Percentiles rank a stretch among this genome's conserved stretches.
Evolutionary conservation across 92 coral and sea anemone genomes (phyloP).

Genomic region (Heteractis magnifica): DNA sequence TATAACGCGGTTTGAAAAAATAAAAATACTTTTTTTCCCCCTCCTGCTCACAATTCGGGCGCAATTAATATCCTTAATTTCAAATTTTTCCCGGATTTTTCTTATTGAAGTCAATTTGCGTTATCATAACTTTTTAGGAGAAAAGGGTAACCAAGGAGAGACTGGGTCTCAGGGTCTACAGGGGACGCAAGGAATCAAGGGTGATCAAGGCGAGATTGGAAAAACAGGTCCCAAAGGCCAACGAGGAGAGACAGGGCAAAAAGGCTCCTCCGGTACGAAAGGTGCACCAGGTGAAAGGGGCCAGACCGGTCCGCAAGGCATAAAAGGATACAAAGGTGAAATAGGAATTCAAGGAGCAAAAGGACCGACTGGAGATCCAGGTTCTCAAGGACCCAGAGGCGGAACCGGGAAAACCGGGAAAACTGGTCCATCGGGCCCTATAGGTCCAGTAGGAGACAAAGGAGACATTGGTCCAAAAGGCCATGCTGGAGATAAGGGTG

Average conservation of each 20-base stretch:
- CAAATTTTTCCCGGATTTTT: too few species aligned
- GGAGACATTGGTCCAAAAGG: conserved; percentile 7
- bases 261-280: conserved; percentile 1
- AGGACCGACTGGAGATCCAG: conserved; percentile 7
- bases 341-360: conserved; percentile 1
- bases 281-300: neutral
- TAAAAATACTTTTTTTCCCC: too few species aligned
- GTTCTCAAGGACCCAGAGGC: neutral
- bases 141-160: neutral
- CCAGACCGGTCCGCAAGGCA: neutral
- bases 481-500: neutral
- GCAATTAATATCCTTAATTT: too few species aligned
- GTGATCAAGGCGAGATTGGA: conserved; percentile 7
- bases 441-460: neutral
- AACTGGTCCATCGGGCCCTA: neutral
- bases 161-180: neutral
- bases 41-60: too few species aligned
- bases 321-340: neutral
- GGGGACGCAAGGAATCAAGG: conserved; percentile 3
- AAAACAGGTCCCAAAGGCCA: conserved; percentile 1
- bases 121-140: neutral
- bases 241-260: conserved; percentile 2
- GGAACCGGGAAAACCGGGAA: neutral
- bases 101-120: too few species aligned
- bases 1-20: too few species aligned